phyloP scores from a whole-genome alignment of 1,140 invertebrate genomes.

The Nylanderia fulva region DNA sequence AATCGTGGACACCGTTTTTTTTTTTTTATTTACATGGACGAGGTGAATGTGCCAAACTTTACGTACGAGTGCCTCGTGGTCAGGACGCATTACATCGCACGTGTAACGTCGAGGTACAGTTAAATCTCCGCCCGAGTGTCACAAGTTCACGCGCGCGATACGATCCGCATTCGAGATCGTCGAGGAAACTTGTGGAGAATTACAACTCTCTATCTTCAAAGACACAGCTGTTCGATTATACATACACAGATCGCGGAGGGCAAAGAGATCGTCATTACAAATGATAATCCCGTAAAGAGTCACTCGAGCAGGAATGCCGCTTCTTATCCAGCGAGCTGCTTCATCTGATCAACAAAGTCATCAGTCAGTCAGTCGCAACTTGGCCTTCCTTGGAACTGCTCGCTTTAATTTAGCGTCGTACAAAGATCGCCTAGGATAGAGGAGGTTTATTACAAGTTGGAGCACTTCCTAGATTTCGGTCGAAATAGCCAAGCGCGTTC shows the following conservation, averaged over 20 bases:
- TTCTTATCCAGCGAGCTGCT: neutral
- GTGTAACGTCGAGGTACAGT: neutral
- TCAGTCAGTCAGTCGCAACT: neutral
- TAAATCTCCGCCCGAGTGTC: neutral
- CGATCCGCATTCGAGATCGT: neutral
- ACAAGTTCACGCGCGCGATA: neutral
- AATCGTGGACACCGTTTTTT: too few species aligned
- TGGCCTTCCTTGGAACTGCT: neutral
- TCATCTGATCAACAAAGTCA: neutral
- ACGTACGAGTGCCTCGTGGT: neutral
- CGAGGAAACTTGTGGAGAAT: neutral
- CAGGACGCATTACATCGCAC: neutral
- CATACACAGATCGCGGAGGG: too few species aligned
- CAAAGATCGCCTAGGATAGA: neutral
- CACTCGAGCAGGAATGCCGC: neutral
- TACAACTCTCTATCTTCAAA: neutral
- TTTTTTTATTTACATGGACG: too few species aligned
- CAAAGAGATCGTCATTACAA: neutral
- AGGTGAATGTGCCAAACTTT: neutral
- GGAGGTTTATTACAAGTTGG: conserved; percentile 2
- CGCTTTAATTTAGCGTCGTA: neutral
- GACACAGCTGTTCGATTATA: neutral
- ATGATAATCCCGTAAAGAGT: neutral
- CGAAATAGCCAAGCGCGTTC: conserved; percentile 11
- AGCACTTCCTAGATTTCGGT: conserved; percentile 38